phyloP scores from a whole-genome alignment of 2,113 vertebrate genomes.

The Aegotheles bennettii region DNA sequence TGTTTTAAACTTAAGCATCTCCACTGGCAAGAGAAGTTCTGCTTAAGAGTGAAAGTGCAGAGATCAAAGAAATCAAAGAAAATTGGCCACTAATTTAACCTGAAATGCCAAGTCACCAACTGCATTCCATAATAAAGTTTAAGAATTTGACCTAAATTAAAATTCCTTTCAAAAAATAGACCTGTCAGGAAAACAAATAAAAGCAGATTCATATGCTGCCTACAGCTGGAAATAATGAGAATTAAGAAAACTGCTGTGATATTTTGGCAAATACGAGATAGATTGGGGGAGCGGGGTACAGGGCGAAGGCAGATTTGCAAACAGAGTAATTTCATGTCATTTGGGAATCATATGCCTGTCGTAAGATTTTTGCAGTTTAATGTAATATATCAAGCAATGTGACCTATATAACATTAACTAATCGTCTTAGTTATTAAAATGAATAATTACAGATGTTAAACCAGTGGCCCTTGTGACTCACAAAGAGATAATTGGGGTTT shows the following conservation, averaged over 20 bases:
- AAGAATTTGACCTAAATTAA: background rate
- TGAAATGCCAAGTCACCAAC: background rate
- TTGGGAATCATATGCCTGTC: background rate
- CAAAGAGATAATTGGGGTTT: background rate
- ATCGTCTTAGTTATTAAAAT: conserved; percentile 40
- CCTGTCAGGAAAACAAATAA: background rate
- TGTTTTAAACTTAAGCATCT: background rate
- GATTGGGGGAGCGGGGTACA: accelerated
- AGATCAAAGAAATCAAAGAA: background rate
- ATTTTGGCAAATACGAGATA: background rate
- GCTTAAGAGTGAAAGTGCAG: background rate
- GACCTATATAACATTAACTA: background rate
- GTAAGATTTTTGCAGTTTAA: background rate
- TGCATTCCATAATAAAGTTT: background rate
- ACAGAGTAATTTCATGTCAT: background rate
- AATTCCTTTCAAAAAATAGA: background rate
- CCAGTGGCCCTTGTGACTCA: background rate
- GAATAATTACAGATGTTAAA: conserved; percentile 38
- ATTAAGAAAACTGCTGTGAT: background rate
- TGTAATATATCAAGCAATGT: background rate
- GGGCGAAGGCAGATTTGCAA: background rate
- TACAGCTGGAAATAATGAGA: background rate
- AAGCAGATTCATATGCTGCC: background rate
- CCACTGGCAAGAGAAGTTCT: background rate
- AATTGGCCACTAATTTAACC: background rate